Base-by-base conservation (phyloP, 1,140 invertebrate species). In the Cardiocondyla obscurior region DNA sequence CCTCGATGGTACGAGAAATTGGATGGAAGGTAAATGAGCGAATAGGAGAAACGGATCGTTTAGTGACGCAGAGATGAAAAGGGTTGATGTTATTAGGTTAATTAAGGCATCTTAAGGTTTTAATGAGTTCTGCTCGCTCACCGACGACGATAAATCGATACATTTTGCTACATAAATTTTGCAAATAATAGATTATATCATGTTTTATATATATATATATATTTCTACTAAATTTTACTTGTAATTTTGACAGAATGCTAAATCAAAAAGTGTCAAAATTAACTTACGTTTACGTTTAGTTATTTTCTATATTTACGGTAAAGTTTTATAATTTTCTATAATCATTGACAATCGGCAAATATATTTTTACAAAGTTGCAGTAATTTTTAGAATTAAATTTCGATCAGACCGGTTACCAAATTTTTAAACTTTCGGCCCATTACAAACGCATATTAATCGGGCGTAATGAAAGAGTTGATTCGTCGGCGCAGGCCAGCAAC, bases 1-100 rank as follows among this genome's bases (percentile, higher is more conserved):
- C 14, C 30, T 46, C 19, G 76, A 25, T 55, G 42, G 10, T 73
- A 67, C 85, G 85, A 86, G 89, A 87, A 90, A 89, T 88, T 89
- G 83, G 83, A 90, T 85, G 85, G 69, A 49, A 79, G 46, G 30
- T 16, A 79, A 36, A 79, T 53, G 62, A 85, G 49, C 42, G 42
- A 72, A 39, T 55, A 49, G 69, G 62, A 16, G 74, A 53, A 79
- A 69, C 44, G 51, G 67, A 30, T 25, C 53, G 51, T 57, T 60
- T 73, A 86, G 36, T 82, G 76, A 87, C 65, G 84, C 82, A 89
- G 72, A 57, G 49, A 70, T 79, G 84, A 89, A 83, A 86, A 84
- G 84, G 81, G 85, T 89, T 81, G 88, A 85, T 87, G 86, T 89
- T 89, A 85, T 91, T 90, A 91, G 51, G 44, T 87, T 91, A 90